A percentile compares a stretch with the other conserved stretches of the same genome.
Evolutionary conservation across 2,888 invertebrate species (phyloP).

Genomic region (Blastobasis lacticolella): DNA sequence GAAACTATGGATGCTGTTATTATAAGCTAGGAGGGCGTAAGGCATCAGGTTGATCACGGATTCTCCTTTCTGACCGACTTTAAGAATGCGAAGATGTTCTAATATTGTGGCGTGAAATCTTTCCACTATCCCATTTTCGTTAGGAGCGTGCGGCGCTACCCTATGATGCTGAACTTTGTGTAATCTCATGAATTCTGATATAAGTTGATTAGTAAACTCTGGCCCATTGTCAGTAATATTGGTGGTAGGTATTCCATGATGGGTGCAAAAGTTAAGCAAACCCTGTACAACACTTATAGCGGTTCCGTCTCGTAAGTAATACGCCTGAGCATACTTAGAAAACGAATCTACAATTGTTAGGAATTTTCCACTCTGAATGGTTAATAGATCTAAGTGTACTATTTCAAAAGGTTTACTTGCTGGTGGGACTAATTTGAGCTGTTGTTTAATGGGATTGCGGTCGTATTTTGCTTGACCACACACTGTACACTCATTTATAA

Average conservation of each 20-base stretch:
- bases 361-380: constrained; percentile 6
- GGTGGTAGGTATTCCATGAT: background rate
- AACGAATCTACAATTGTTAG: constrained; percentile 10
- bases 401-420: constrained; percentile 14
- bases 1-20: too few relatives aligned
- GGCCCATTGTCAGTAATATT: background rate
- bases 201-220: background rate
- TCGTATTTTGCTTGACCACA: constrained; percentile 17
- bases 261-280: background rate
- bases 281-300: constrained; percentile 10
- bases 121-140: background rate
- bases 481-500: constrained; percentile 17
- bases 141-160: background rate
- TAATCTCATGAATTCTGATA: background rate
- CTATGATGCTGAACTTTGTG: background rate
- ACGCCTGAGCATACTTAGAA: constrained; percentile 13
- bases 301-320: constrained; percentile 9
- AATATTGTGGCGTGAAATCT: background rate
- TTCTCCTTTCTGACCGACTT: background rate
- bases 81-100: too few relatives aligned
- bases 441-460: constrained; percentile 13
- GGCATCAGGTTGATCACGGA: background rate
- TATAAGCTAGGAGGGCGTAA: background rate
- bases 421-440: constrained; percentile 13
- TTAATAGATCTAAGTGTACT: constrained; percentile 14